These are phyloP conservation scores for Drosophila picticornis DNA, from an alignment of 2,888 invertebrate genomes.

Conservation along the genomic window DNA sequence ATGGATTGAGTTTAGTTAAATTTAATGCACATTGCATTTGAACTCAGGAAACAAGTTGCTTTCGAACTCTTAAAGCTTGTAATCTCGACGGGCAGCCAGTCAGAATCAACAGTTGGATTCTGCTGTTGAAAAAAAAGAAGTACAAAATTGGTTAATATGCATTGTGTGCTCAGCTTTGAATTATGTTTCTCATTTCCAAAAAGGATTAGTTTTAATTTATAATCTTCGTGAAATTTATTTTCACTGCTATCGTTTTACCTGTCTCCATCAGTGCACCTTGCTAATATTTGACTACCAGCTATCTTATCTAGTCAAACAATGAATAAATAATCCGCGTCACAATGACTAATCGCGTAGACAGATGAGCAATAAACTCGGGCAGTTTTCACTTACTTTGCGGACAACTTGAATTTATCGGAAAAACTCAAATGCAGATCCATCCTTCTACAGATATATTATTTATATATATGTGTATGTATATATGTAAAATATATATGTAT, in stretches of 20 bases:
- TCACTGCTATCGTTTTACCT: background rate
- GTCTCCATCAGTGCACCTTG: background rate
- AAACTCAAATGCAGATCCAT: slow-evolving; percentile 50
- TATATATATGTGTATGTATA: slow-evolving; percentile 7
- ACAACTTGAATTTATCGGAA: slow-evolving; percentile 44
- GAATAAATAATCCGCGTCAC: slow-evolving; percentile 5
- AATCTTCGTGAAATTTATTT: background rate
- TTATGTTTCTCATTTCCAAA: background rate
- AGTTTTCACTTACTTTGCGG: slow-evolving; percentile 45
- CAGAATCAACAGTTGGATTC: too few species aligned
- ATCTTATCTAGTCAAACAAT: slow-evolving; percentile 13
- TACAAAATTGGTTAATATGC: background rate
- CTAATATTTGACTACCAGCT: background rate
- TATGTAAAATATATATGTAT: background rate
- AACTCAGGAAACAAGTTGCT: too few species aligned
- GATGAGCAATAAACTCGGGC: background rate
- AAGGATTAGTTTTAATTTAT: background rate
- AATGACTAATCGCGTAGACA: background rate
- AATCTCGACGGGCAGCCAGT: too few species aligned
- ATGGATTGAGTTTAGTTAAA: too few species aligned
- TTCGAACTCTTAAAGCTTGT: too few species aligned
- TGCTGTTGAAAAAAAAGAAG: too few species aligned
- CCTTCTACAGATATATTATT: slow-evolving; percentile 1
- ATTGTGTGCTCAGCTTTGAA: background rate
- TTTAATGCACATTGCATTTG: too few species aligned